Conservation (phyloP, 2,797 vertebrate genomes). For the Carcharodon carcharias region DNA sequence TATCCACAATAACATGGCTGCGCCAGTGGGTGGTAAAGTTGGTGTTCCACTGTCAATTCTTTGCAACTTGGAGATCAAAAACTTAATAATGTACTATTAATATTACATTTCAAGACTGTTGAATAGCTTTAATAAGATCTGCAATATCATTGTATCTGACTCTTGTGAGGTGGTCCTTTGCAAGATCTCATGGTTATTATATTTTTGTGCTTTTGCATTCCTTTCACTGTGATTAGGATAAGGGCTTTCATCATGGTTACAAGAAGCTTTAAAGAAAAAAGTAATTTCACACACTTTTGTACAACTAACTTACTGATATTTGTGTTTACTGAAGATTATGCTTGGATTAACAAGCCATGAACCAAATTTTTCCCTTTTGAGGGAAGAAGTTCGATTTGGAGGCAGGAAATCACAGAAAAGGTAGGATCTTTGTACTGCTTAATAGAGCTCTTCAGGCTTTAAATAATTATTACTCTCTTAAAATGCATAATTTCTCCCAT, state of each 20-base stretch:
- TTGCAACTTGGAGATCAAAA: neutral
- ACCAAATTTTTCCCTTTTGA: conserved; percentile 89
- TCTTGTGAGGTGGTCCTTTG: neutral
- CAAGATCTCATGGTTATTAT: neutral
- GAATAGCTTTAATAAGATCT: neutral
- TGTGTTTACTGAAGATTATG: conserved; percentile 76
- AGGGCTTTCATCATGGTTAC: neutral
- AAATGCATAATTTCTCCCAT: neutral
- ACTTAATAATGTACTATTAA: neutral
- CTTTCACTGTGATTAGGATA: neutral
- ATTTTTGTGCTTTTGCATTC: neutral
- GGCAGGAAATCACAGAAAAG: conserved; percentile 93
- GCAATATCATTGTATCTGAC: neutral
- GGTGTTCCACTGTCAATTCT: neutral
- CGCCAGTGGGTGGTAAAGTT: neutral
- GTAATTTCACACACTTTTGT: neutral
- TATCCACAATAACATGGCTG: neutral
- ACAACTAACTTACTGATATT: neutral
- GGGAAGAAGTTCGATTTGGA: conserved; percentile 97
- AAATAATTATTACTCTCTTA: neutral
- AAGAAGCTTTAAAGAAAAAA: neutral
- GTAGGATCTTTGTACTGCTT: conserved; percentile 51
- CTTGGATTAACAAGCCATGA: conserved; percentile 96
- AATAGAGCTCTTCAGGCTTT: neutral
- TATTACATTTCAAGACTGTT: neutral